Evolutionary conservation across 2,113 vertebrate genomes (phyloP), one percentile per base, ranked within the genome.

Genomic region (Gallinago undulata): DNA sequence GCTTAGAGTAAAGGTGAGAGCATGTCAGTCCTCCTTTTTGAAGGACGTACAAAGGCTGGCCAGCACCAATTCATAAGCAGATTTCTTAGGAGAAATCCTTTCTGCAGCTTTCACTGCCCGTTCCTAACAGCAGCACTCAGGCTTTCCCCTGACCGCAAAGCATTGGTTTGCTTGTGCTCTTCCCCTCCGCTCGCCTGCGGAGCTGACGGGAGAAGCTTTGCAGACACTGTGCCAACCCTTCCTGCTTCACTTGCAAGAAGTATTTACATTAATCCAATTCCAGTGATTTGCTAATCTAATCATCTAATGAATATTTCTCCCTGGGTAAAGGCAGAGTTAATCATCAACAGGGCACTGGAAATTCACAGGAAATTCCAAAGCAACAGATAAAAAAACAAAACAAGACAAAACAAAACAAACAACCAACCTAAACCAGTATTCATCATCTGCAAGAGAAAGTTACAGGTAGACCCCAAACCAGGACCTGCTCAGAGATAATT

Each of bases 261-360:
- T 89, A 96, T 96, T 95, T 96, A 91, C 77, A 93, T 94, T 97
- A 97, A 97, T 96, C 96, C 96, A 96, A 88, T 96, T 97, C 77
- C 70, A 96, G 87, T 92, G 76, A 86, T 70, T 90, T 85, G 89
- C 83, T 97, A 97, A 97, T 97, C 96, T 97, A 92, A 97, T 96
- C 84, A 95, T 94, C 94, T 92, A 94, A 97, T 95, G 94, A 95
- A 87, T 92, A 96, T 80, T 97, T 96, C 84, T 92, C 83, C 62
- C 89, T 56, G 56, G 67, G 75, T 79, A 96, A 94, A 87, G 66
- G 56, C 83, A 95, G 67, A 96, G 91, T 96, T 97, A 95, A 96
- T 96, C 83, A 97, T 94, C 83, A 88, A 80, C 24, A 1, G 70
- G 43, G 78, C 80, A 78, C 48, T 95, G 67, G 53, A 95, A 94